Evolutionary conservation across 2,888 invertebrate species (phyloP).

Genomic region (Lasioglossum leucozonium): DNA sequence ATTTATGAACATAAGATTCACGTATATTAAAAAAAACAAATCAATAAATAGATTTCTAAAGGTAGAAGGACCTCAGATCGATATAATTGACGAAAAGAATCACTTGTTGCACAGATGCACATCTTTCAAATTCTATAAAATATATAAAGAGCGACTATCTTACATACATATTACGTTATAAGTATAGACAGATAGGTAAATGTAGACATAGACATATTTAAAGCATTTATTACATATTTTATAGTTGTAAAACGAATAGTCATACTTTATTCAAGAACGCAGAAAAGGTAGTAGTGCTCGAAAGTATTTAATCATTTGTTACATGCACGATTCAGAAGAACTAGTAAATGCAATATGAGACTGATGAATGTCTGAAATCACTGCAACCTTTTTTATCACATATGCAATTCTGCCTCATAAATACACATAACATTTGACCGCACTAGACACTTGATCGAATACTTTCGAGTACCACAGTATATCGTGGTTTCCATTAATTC

Average conservation of each 20-base stretch:
- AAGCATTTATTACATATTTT: constrained; percentile 64
- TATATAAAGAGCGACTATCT: constrained; percentile 71
- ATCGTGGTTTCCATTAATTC: constrained; percentile 64
- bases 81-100: constrained; percentile 62
- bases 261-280: not conserved
- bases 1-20: constrained; percentile 11
- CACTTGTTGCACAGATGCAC: constrained; percentile 77
- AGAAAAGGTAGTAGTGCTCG: not conserved
- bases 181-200: constrained; percentile 50
- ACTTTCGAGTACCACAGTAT: constrained; percentile 3
- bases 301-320: constrained; percentile 5
- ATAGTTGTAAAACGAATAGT: not conserved
- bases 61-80: constrained; percentile 49
- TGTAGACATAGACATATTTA: constrained; percentile 61
- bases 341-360: not conserved
- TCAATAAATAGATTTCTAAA: constrained; percentile 45
- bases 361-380: not conserved
- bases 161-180: constrained; percentile 63
- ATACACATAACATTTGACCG: not conserved
- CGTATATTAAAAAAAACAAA: constrained; percentile 3
- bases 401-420: not conserved
- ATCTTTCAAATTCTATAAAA: constrained; percentile 72
- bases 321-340: not conserved
- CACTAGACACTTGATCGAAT: not conserved
- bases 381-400: not conserved